Conservation (phyloP, 1,140 invertebrate species). For the Ceratoteleas bidentatus region DNA sequence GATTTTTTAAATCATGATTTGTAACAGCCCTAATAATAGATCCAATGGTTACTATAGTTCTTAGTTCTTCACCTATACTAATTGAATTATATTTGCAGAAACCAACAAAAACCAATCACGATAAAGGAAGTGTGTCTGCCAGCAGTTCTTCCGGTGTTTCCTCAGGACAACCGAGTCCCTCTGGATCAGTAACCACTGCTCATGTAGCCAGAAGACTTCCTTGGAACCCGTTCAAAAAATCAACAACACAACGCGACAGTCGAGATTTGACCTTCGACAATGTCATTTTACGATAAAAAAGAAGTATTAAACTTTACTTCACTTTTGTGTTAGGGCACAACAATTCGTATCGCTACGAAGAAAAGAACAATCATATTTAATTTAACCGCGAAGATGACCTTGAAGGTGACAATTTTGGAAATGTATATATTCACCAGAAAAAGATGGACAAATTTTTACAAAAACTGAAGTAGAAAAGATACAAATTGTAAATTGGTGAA, state of each 20-base stretch:
- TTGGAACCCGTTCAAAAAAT: conserved; percentile 86
- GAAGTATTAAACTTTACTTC: background rate
- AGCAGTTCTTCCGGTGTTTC: conserved; percentile 84
- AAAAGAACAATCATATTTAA: too few relatives aligned
- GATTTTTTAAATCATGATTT: too few relatives aligned
- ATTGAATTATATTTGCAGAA: conserved; percentile 68
- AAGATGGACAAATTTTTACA: too few relatives aligned
- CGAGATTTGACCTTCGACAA: conserved; percentile 83
- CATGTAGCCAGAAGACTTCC: conserved; percentile 83
- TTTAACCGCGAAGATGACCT: too few relatives aligned
- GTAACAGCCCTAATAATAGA: too few relatives aligned
- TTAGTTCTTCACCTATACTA: too few relatives aligned
- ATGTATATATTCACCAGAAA: too few relatives aligned
- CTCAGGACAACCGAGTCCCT: conserved; percentile 84
- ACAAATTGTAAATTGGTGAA: too few relatives aligned
- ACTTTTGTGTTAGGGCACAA: background rate
- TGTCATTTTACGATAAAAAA: conserved; percentile 83
- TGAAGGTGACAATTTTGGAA: too few relatives aligned
- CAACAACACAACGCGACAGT: conserved; percentile 81
- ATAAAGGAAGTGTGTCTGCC: conserved; percentile 83
- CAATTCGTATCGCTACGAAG: too few relatives aligned
- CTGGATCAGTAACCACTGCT: conserved; percentile 83
- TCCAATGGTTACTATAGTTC: too few relatives aligned
- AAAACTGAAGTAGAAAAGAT: too few relatives aligned
- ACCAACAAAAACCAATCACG: conserved; percentile 76